phyloP scores from a whole-genome alignment of 2,888 invertebrate genomes.

The Chloroclysta siterata region DNA sequence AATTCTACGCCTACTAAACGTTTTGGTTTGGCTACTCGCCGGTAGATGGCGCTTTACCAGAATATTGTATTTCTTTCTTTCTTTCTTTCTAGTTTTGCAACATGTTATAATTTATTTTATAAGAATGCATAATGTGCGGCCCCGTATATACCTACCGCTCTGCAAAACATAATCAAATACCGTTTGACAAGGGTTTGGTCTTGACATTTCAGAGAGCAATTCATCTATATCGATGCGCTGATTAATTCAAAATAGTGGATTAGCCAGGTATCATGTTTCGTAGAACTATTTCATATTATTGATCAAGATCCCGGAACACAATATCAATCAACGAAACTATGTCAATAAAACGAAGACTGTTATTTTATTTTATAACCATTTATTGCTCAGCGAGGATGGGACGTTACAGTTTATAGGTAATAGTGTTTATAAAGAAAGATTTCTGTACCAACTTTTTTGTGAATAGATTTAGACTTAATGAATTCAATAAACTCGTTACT shows the following conservation, averaged over 20 bases:
- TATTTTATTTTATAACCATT: background rate
- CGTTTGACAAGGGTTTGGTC: slow-evolving; percentile 33
- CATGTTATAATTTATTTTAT: background rate
- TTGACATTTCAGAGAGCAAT: slow-evolving; percentile 46
- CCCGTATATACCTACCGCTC: slow-evolving; percentile 2
- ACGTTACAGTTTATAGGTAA: no score
- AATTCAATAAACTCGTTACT: no score
- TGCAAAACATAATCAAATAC: slow-evolving; percentile 4
- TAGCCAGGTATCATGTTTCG: background rate
- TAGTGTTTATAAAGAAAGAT: no score
- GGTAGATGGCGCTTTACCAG: slow-evolving; percentile 57
- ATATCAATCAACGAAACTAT: slow-evolving; percentile 7
- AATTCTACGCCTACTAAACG: background rate
- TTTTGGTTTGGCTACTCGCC: slow-evolving; percentile 43
- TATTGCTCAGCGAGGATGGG: no score
- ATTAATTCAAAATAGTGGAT: slow-evolving; percentile 15
- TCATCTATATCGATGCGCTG: slow-evolving; percentile 25
- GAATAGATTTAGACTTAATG: no score
- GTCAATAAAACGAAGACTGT: background rate
- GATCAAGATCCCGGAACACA: slow-evolving; percentile 8
- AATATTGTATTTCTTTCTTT: no score
- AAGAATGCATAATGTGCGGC: no score
- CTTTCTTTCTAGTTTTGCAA: background rate
- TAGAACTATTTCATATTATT: background rate
- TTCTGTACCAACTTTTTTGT: no score